Evolutionary conservation across 2,113 vertebrate genomes (phyloP).

Genomic region (Pleuronectes platessa): DNA sequence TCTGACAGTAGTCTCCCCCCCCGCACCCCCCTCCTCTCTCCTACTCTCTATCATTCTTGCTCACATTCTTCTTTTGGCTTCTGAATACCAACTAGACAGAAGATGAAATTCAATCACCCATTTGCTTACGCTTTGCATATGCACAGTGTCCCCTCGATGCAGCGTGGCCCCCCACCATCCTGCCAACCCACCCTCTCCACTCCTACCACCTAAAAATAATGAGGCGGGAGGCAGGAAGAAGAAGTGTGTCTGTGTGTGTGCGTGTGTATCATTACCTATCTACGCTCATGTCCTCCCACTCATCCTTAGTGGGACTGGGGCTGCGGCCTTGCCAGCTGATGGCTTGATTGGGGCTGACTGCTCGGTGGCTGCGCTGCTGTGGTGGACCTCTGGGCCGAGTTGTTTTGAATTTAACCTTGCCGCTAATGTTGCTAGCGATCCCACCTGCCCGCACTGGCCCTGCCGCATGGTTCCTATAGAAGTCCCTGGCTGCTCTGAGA

Average conservation of each 20-base stretch:
- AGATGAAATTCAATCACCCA: slow-evolving; percentile 98
- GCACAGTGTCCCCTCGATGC: slow-evolving; percentile 91
- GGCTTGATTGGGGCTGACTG: slow-evolving; percentile 90
- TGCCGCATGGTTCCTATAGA: slow-evolving; percentile 68
- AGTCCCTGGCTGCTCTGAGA: slow-evolving; percentile 79
- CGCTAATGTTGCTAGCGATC: slow-evolving; percentile 75
- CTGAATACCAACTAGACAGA: slow-evolving; percentile 98
- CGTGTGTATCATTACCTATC: slow-evolving; percentile 87
- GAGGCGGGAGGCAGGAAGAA: slow-evolving; percentile 84
- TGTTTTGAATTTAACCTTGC: slow-evolving; percentile 89
- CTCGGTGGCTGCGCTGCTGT: slow-evolving; percentile 81
- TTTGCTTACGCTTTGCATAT: slow-evolving; percentile 96
- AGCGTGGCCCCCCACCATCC: slow-evolving; percentile 55
- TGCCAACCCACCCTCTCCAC: slow-evolving; percentile 47
- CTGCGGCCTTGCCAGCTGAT: slow-evolving; percentile 87
- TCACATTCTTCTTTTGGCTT: slow-evolving; percentile 82
- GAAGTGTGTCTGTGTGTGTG: slow-evolving; percentile 43
- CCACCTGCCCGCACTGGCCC: slow-evolving; percentile 35
- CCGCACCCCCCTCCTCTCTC: slow-evolving; percentile 77
- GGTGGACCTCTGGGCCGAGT: slow-evolving; percentile 80
- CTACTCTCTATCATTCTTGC: slow-evolving; percentile 86
- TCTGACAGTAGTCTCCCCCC: slow-evolving; percentile 91
- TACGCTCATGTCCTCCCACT: slow-evolving; percentile 95
- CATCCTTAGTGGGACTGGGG: slow-evolving; percentile 90
- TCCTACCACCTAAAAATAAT: slow-evolving; percentile 89